Evolutionary conservation across 2,113 vertebrate species (phyloP), one percentile per base, ranked within the genome.

Genomic region (Chloropsis hardwickii): DNA sequence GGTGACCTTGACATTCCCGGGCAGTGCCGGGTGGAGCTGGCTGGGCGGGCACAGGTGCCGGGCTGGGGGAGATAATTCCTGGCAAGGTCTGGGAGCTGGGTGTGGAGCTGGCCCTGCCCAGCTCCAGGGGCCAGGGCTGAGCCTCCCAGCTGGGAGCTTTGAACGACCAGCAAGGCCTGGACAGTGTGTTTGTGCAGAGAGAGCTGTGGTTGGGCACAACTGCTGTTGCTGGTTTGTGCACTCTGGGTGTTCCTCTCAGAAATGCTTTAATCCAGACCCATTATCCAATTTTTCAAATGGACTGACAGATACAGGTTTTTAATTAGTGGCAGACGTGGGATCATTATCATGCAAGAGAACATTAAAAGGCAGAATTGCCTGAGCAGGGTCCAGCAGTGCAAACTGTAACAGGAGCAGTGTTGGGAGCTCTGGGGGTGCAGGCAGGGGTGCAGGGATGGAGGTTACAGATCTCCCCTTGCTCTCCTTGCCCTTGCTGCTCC

Each of bases 1-100:
- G 23, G 71, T 11, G 61, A 74, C 84, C 95, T 73, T 79, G 93
- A 24, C 72, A 11, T 33, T 23, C 54, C 44, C 48, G 76, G 93
- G 86, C 92, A 70, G 19, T 6, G 80, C 86, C 58, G 20, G 21
- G 83, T 11, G 25, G 73, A n/a, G 66, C 74, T 66, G 74, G 60
- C 86, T 58, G 50, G 78, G 82, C 81, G 35, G 86, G 71, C 9
- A 3, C 64, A 12, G 92, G 60, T 60, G 89, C 92, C 95, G 87
- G 87, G 82, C 96, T 92, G 94, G 54, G 95, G 69, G 74, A 58
- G 72, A 71, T 18, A 8, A 95, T 95, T 95, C 95, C 90, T 51
- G 84, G 22, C 73, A 8, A 6, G 6, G 25, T 45, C n/a, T 77
- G 82, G 78, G 51, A 67, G 76, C 81, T 72, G 82, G 78, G 61